Evolutionary conservation across 1,140 invertebrate species (phyloP), one percentile per base, ranked within the genome.

Genomic region (Limonius californicus): DNA sequence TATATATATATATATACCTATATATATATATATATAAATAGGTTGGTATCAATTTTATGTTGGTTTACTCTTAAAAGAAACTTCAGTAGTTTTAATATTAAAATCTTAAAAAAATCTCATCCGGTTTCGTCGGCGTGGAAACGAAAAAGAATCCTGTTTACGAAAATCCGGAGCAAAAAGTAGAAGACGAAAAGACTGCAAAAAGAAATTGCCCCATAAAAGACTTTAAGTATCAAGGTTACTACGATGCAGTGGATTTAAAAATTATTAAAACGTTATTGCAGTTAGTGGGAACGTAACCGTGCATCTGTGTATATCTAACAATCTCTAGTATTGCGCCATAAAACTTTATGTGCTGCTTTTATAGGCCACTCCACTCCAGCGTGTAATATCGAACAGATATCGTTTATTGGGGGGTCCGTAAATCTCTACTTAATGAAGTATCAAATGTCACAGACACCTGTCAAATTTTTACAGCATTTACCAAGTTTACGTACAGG

Each of bases 361-460:
- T 72, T 72, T 70, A 70, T 69, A 65, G 65, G 61, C 66, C 67
- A 68, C 45, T 67, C 66, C 43, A 65, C 45, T 50, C 45, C 45
- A 50, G 45, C 45, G 45, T 50, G 64, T 57, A 64, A 69, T 70
- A 70, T 70, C 64, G 61, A 69, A 65, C 65, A 70, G 70, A 72
- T 72, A 72, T 70, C 69, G 62, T 72, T 72, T 72, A 72, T 72
- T 70, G 45, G 45, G 58, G 56, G 59, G 66, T 59, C 68, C 69
- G 66, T 71, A 71, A 71, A 71, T 71, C 68, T 68, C 64, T 65
- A 66, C 63, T 69, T 68, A 71, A 69, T 67, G 68, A 67, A 71
- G 64, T 71, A 71, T 69, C 63, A 68, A 65, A 65, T 68, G 68
- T 71, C 68, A 64, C 59, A 66, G 60, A 65, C 69, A 71, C 70